phyloP scores from a whole-genome alignment of 2,888 invertebrate species.

The Monoplex corrugatus region DNA sequence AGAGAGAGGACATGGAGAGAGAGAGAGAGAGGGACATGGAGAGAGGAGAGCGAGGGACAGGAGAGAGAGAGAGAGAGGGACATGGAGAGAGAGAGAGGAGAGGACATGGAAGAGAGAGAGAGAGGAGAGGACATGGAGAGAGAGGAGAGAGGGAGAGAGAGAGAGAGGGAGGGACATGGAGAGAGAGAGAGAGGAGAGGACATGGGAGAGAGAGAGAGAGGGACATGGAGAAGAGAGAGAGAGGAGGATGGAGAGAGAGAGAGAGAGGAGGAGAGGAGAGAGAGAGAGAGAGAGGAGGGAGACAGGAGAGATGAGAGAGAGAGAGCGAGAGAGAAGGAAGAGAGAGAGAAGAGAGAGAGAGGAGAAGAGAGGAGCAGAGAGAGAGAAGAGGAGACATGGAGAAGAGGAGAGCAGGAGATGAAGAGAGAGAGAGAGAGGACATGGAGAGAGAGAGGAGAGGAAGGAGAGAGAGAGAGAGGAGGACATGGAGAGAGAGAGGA shows the following conservation, averaged over 20 bases:
- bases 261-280: constrained; percentile 14
- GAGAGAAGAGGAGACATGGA: too few species aligned
- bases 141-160: background rate
- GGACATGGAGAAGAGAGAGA: too few species aligned
- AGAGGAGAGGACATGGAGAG: too few species aligned
- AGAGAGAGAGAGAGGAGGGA: background rate
- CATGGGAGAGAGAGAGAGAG: background rate
- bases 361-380: too few species aligned
- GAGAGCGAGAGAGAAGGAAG: too few species aligned
- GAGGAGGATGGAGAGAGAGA: background rate
- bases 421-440: background rate
- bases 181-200: constrained; percentile 3
- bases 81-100: background rate
- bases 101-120: background rate
- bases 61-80: background rate
- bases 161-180: too few species aligned
- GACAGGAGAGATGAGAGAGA: background rate
- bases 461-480: too few species aligned
- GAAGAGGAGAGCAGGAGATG: background rate
- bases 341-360: too few species aligned
- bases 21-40: background rate
- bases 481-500: too few species aligned
- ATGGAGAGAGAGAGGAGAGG: too few species aligned
- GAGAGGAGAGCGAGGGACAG: background rate
- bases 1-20: background rate